Evolutionary conservation across 1,140 invertebrate species (phyloP), one percentile per base, ranked within the genome.

Genomic region (Drosophila lacteicornis): DNA sequence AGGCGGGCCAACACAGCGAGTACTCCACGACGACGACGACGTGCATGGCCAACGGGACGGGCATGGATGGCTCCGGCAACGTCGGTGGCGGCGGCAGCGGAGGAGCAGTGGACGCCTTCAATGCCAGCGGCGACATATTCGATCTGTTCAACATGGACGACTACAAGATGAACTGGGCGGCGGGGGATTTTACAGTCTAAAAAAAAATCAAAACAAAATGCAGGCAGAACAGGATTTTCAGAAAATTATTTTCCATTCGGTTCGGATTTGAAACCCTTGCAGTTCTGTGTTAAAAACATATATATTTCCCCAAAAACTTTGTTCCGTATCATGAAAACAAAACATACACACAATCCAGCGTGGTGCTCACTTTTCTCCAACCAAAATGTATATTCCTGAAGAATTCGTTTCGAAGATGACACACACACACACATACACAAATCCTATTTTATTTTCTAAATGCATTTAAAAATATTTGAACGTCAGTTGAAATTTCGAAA

Each of bases 101-200:
- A 12, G 78, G 65, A 9, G 27, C 68, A 2, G 86, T 91, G 4
- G 91, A 92, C 75, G 73, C 86, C 25, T 92, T 92, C 60, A 84
- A 81, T 76, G 53, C 82, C 36, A 75, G 79, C 25, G 82, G 79
- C 51, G 91, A 93, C 33, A 91, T 92, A 27, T 91, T 92, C 50
- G 92, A 93, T 80, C 73, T 92, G 57, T 93, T 93, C 75, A 92
- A 91, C 65, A 93, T 93, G 38, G 92, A 93, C 67, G 92, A 93
- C 68, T 93, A 91, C 66, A 93, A 93, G 68, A 93, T 93, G 92
- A 90, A 82, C 36, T 92, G 91, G 91, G 91, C 91, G 42, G 80
- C 86, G 30, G 90, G 90, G 3, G 92, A 93, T 58, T 93, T 92
- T 65, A 92, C 92, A 12, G 92, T 93, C n/a, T 93, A 80, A 82